These are phyloP conservation scores for Berghia stephanieae DNA, from an alignment of 1,140 invertebrate genomes.

Conservation along the genomic window DNA sequence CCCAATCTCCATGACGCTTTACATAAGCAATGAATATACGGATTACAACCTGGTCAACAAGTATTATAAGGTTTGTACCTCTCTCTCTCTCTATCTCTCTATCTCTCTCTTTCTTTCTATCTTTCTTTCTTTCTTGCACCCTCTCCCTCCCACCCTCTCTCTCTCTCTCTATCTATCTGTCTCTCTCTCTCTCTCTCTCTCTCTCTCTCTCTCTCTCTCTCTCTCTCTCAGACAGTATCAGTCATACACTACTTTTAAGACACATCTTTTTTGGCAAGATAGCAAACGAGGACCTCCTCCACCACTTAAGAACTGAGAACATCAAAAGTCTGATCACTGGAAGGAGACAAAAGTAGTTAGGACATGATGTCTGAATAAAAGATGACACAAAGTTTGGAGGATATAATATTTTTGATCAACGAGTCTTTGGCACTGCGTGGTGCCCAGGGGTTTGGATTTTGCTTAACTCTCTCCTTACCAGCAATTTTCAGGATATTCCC, in stretches of 20 bases:
- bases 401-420: too few relatives aligned
- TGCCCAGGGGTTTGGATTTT: too few relatives aligned
- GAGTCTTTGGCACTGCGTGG: too few relatives aligned
- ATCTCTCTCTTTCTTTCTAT: background rate
- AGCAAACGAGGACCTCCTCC: too few relatives aligned
- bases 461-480: too few relatives aligned
- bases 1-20: background rate
- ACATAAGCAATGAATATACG: background rate
- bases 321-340: background rate
- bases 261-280: too few relatives aligned
- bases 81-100: background rate
- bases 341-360: too few relatives aligned
- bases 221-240: background rate
- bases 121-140: background rate
- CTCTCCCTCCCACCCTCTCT: slow-evolving; percentile 3
- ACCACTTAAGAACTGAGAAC: background rate
- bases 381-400: too few relatives aligned
- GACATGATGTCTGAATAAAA: too few relatives aligned
- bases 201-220: slow-evolving; percentile 9
- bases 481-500: too few relatives aligned
- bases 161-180: slow-evolving; percentile 8
- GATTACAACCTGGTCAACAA: background rate
- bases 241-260: background rate
- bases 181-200: background rate
- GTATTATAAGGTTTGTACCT: background rate